phyloP scores from a whole-genome alignment of 1,140 invertebrate genomes.

The Agrypnia vestita region DNA sequence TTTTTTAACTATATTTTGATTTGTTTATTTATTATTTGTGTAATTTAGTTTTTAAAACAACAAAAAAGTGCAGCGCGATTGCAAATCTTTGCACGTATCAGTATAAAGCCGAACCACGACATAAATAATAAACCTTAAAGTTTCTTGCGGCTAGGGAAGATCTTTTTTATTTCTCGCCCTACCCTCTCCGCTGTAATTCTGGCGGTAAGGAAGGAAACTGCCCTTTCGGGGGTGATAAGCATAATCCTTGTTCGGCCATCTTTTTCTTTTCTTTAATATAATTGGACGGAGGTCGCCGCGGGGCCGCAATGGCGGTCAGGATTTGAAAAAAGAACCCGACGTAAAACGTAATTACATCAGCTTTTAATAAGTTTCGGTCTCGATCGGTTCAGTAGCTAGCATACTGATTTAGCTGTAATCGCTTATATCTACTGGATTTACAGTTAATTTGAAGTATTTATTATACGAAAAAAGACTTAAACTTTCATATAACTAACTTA shows the following conservation, averaged over 20 bases:
- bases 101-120: not conserved
- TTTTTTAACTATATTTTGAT: too few species aligned
- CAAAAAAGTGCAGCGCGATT: not conserved
- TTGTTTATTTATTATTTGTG: too few species aligned
- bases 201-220: slow-evolving; percentile 18
- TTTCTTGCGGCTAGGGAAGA: slow-evolving; percentile 2
- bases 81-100: not conserved
- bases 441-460: not conserved
- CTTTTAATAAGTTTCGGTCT: slow-evolving; percentile 17
- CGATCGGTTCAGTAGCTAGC: slow-evolving; percentile 14
- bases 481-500: too few species aligned
- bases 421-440: not conserved
- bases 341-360: slow-evolving; percentile 39
- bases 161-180: slow-evolving; percentile 12
- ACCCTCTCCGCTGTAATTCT: slow-evolving; percentile 10
- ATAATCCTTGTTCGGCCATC: slow-evolving; percentile 40
- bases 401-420: slow-evolving; percentile 16
- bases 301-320: slow-evolving; percentile 39
- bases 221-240: slow-evolving; percentile 44
- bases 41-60: too few species aligned
- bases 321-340: slow-evolving; percentile 25
- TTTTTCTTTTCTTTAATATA: slow-evolving; percentile 45
- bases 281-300: slow-evolving; percentile 47
- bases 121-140: slow-evolving; percentile 31
- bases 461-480: not conserved